Percentiles rank a stretch among this genome's conserved stretches.
Evolutionary conservation across 2,888 invertebrate genomes (phyloP).

Genomic region (Hymenopus coronatus): DNA sequence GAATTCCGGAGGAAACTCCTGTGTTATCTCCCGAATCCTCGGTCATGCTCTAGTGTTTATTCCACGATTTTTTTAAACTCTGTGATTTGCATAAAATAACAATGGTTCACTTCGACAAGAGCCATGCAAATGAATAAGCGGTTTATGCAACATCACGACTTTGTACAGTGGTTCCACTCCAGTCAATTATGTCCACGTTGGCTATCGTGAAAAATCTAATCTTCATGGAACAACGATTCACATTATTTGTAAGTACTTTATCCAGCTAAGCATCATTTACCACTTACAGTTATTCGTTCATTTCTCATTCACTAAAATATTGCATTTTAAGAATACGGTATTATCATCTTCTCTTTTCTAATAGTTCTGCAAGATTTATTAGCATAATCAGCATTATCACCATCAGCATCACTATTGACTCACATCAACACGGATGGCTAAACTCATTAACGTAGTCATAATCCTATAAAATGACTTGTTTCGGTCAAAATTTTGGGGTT

Average conservation of each 20-base stretch:
- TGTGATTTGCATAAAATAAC: background rate
- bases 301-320: background rate
- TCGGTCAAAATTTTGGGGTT: no score
- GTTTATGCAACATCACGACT: background rate
- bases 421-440: no score
- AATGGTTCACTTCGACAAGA: background rate
- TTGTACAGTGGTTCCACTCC: background rate
- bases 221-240: background rate
- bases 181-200: background rate
- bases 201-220: background rate
- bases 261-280: background rate
- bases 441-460: no score
- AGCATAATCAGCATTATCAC: no score
- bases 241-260: background rate
- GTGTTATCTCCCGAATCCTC: background rate
- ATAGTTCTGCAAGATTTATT: no score
- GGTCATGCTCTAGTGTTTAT: background rate
- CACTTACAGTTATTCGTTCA: background rate
- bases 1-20: background rate
- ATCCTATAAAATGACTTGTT: no score
- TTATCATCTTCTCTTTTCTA: no score
- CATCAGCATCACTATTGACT: no score
- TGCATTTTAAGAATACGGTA: background rate
- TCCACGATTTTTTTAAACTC: background rate
- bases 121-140: background rate